phyloP scores from a whole-genome alignment of 2,888 invertebrate species.

The Hipparchia sbordonii region DNA sequence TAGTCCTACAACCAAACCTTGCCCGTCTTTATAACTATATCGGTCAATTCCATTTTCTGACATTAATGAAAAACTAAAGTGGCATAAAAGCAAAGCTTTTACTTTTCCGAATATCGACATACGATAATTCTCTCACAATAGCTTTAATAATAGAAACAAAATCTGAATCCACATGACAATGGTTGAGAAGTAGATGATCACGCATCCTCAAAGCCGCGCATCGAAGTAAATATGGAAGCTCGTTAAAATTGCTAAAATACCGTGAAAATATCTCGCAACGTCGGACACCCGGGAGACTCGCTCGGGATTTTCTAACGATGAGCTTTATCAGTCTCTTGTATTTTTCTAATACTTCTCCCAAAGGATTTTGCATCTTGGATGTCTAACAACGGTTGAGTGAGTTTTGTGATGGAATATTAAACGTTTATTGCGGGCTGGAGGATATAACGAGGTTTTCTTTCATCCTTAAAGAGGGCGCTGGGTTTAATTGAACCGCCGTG shows the following conservation, averaged over 20 bases:
- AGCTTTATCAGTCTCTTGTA: slow-evolving; percentile 65
- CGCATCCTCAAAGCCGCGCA: slow-evolving; percentile 61
- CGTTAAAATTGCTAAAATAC: slow-evolving; percentile 83
- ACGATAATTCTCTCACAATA: neutral
- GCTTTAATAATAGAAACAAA: neutral
- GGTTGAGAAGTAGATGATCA: slow-evolving; percentile 53
- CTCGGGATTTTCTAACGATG: slow-evolving; percentile 54
- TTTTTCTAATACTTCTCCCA: slow-evolving; percentile 74
- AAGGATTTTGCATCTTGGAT: slow-evolving; percentile 68
- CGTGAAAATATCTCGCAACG: slow-evolving; percentile 77
- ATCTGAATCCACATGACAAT: slow-evolving; percentile 18
- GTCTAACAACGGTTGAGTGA: slow-evolving; percentile 55
- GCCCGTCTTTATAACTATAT: too few species aligned
- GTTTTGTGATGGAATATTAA: slow-evolving; percentile 61
- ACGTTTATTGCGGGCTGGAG: slow-evolving; percentile 45
- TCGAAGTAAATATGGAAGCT: slow-evolving; percentile 75
- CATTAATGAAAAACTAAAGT: neutral
- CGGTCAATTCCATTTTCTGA: too few species aligned
- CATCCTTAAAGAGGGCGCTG: slow-evolving; percentile 43
- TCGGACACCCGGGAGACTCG: slow-evolving; percentile 69
- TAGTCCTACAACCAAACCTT: too few species aligned
- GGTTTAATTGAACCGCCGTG: slow-evolving; percentile 42
- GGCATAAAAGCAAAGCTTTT: neutral
- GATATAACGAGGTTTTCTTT: slow-evolving; percentile 44
- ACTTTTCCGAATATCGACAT: neutral